Percentiles rank a stretch among this genome's conserved stretches.
Evolutionary conservation across 1,140 invertebrate species (phyloP).

Genomic region (Ctenoplectra terminalis): DNA sequence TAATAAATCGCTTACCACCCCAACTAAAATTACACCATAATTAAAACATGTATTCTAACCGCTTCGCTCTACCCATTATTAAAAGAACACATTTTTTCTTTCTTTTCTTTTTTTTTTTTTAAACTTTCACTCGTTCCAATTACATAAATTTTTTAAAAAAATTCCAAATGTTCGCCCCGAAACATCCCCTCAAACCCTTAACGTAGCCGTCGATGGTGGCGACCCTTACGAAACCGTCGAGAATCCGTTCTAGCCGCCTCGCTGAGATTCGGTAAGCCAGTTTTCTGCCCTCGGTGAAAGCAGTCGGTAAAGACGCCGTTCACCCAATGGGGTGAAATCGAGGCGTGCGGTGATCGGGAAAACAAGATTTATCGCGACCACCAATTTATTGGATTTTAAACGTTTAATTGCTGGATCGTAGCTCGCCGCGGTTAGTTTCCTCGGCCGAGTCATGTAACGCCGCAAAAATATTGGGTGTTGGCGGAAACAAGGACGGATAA

Average conservation of each 20-base stretch:
- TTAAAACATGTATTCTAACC: no score
- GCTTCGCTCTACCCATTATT: no score
- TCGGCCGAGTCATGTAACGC: slow-evolving; percentile 57
- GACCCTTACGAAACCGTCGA: slow-evolving; percentile 54
- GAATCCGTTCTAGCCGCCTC: slow-evolving; percentile 50
- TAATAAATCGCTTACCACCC: no score
- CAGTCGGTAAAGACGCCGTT: slow-evolving; percentile 56
- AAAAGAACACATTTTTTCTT: no score
- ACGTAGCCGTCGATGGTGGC: slow-evolving; percentile 50
- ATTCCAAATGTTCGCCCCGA: neutral
- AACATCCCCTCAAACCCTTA: neutral
- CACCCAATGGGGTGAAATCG: slow-evolving; percentile 14
- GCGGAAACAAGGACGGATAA: slow-evolving; percentile 55
- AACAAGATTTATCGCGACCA: slow-evolving; percentile 70
- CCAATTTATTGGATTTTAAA: slow-evolving; percentile 76
- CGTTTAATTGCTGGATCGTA: slow-evolving; percentile 72
- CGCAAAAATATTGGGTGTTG: slow-evolving; percentile 68
- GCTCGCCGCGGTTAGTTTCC: slow-evolving; percentile 65
- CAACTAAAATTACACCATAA: no score
- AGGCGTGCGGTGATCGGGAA: slow-evolving; percentile 55
- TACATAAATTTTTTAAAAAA: no score
- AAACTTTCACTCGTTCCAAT: no score
- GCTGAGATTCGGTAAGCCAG: slow-evolving; percentile 55
- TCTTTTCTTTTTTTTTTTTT: no score
- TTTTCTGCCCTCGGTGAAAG: slow-evolving; percentile 42